Base-by-base conservation (phyloP, 2,113 vertebrate genomes). In the Grammomys surdaster region DNA sequence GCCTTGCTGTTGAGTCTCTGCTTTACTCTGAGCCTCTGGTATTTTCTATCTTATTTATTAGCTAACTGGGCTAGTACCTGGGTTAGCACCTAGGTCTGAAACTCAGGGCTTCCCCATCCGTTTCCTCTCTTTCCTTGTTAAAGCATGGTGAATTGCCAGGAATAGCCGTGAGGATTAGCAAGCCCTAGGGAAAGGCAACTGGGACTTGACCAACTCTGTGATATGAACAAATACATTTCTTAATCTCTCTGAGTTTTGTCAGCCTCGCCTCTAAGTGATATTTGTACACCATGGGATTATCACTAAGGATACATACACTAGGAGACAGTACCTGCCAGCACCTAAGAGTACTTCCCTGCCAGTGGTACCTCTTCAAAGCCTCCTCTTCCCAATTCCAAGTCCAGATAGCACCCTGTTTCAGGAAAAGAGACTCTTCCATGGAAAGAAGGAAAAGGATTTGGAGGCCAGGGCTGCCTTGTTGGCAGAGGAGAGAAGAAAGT, bases 151-250 rank as follows among this genome's bases (percentile, higher is more conserved):
- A 48, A 91, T 69, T 69, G 48, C 88, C 70, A 26, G 0, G 11
- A 48, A 46, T 43, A 33, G 46, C 80, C 88, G 58, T 43, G 89
- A 95, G 51, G 90, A 96, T 96, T 96, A 96, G 80, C 56, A 91
- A 93, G 26, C 9, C 24, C 46, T 81, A 76, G 46, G 40, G 36
- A 88, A 88, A 93, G 43, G 36, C 69, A 90, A 31, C 43, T 70
- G 19, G 63, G 40, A 33, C 73, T 60, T 94, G 75, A 67, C 12
- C 85, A 93, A 43, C 67, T 86, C 75, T 90, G 24, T 26, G 63
- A 67, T 14, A 46, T 28, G 77, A 72, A 90, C 77, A 94, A 88
- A 82, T 90, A 92, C 90, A 92, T 86, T 48, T 31, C 48, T 92
- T 84, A 58, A 95, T 86, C 92, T 89, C 72, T 48, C 28, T 67